Evolutionary conservation across 2,888 invertebrate species (phyloP), one percentile per base, ranked within the genome.

Genomic region (Dynastes hyllus): DNA sequence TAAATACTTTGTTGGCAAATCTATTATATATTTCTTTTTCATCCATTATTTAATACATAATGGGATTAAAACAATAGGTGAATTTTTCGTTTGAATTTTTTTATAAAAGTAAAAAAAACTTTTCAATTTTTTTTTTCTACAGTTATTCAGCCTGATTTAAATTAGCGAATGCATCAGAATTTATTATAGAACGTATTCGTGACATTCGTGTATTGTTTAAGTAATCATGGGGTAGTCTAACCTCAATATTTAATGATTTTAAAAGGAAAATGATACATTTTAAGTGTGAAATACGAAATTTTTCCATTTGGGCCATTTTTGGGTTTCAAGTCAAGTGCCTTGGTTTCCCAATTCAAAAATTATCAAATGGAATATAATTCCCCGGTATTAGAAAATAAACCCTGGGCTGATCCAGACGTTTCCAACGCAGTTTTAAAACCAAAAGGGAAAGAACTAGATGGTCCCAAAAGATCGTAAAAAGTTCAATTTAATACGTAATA

Each of bases 361-460:
- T 99, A 99, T 87, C 87, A 90, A 2, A 89, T 90, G 0, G 90
- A 91, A 78, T 96, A 95, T 87, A 97, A 95, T 16, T 92, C 96
- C 1, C 87, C 92, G 0, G 89, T 89, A 78, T 90, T 97, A 75
- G 79, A 90, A 75, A 93, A 93, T 61, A 93, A 95, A 88, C 91
- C 93, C 4, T 98, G 96, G 96, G 97, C 98, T 11, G 98, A 98
- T 90, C 92, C 92, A n/a, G 92, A 93, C 61, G 90, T 94, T 79
- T 90, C 87, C 73, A 88, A 91, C 77, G 82, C 87, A 40, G 87
- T 86, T 71, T 95, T 95, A 85, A 87, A 91, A 70, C 95, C 96
- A 0, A 91, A 92, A 83, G 98, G 96, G 95, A 97, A 98, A 88
- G 85, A 87, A 66, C 80, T 94, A n/a, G 96, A 97, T 90, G 94